Conservation (phyloP, 2,113 vertebrate genomes). For the Ascaphus truei region DNA sequence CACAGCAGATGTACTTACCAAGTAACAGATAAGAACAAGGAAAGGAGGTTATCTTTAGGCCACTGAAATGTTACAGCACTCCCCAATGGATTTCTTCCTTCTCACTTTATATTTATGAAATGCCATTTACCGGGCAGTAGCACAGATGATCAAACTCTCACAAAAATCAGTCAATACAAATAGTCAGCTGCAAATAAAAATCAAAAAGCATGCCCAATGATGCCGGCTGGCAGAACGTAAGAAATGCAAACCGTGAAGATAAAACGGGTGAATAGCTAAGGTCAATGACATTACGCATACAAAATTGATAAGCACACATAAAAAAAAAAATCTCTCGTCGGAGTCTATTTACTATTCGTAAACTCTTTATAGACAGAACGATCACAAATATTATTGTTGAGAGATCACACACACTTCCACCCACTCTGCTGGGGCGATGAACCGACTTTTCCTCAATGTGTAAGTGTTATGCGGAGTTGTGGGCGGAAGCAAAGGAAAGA, state of each 20-base stretch:
- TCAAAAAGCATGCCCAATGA: not conserved
- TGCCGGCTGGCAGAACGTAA: not conserved
- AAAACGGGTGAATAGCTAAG: not conserved
- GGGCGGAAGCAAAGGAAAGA: too few relatives aligned
- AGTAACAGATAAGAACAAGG: slow-evolving; percentile 14
- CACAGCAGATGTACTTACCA: slow-evolving; percentile 9
- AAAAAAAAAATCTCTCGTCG: not conserved
- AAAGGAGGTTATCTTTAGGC: slow-evolving; percentile 13
- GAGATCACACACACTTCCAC: too few relatives aligned
- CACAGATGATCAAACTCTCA: slow-evolving; percentile 17
- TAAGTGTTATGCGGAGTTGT: too few relatives aligned
- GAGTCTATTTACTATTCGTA: not conserved
- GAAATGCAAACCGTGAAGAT: not conserved
- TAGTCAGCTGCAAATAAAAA: not conserved
- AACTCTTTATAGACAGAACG: too few relatives aligned
- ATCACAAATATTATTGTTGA: too few relatives aligned
- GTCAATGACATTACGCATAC: not conserved
- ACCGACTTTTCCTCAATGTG: too few relatives aligned
- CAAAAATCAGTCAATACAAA: slow-evolving; percentile 18
- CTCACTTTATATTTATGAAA: slow-evolving; percentile 26
- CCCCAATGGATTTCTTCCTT: not conserved
- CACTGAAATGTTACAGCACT: slow-evolving; percentile 1
- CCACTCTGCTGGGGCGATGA: too few relatives aligned
- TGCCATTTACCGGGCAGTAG: not conserved
- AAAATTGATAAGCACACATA: not conserved